Evolutionary conservation across 2,113 vertebrate species (phyloP).

Genomic region (Notothenia coriiceps): DNA sequence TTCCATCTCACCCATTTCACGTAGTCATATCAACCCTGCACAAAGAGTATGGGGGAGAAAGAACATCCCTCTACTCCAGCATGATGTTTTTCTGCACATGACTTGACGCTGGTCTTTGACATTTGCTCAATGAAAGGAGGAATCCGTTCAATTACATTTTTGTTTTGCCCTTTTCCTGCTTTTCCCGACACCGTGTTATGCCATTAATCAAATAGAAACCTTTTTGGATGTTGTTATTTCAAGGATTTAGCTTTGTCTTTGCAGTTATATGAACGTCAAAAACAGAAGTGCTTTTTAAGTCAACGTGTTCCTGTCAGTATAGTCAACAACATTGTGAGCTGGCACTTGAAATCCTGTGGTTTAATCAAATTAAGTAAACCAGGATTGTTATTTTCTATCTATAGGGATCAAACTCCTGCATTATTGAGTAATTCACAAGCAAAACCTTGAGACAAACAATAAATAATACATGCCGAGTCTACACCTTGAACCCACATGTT

Average conservation of each 20-base stretch:
- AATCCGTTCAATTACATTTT: constrained; percentile 55
- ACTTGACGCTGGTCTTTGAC: constrained; percentile 66
- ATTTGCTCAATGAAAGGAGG: constrained; percentile 67
- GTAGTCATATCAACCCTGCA: constrained; percentile 69
- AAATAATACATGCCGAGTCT: background rate
- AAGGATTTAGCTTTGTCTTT: constrained; percentile 12
- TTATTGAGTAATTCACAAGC: constrained; percentile 8
- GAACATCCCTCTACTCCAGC: constrained; percentile 13
- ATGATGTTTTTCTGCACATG: constrained; percentile 49
- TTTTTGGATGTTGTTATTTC: constrained; percentile 1
- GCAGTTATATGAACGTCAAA: background rate
- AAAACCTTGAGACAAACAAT: constrained; percentile 11
- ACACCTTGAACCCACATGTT: background rate
- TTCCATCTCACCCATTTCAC: constrained; percentile 78
- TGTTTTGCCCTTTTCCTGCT: constrained; percentile 30
- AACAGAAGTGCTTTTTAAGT: constrained; percentile 1
- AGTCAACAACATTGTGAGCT: constrained; percentile 5
- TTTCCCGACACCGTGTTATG: background rate
- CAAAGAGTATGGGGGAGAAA: constrained; percentile 55
- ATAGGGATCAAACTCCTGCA: background rate
- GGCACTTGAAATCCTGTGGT: background rate
- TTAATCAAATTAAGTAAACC: background rate
- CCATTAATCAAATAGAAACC: constrained; percentile 2
- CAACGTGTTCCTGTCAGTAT: background rate
- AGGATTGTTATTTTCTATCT: background rate